These are phyloP conservation scores for Brachyalestes nurse DNA, from an alignment of 2,797 vertebrate genomes.

Conservation along the genomic window DNA sequence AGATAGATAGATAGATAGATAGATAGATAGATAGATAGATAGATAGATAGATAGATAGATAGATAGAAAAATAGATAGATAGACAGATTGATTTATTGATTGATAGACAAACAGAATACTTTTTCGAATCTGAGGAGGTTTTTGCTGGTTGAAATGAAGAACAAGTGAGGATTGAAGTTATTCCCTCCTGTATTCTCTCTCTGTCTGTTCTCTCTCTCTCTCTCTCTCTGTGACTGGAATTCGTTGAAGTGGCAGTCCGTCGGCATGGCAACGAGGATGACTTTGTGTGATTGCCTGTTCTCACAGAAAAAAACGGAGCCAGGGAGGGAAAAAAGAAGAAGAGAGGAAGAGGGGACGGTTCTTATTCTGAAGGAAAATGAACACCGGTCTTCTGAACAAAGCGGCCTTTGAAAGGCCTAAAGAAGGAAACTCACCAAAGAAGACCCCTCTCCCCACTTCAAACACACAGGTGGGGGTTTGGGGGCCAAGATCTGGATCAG, in stretches of 20 bases:
- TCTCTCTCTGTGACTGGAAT: conserved; percentile 37
- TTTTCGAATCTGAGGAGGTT: neutral
- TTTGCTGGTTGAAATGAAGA: neutral
- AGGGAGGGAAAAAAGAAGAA: neutral
- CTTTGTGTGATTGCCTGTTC: conserved; percentile 51
- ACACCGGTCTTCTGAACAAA: conserved; percentile 22
- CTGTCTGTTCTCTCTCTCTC: conserved; percentile 2
- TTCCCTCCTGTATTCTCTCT: conserved; percentile 5
- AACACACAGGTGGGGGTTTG: neutral
- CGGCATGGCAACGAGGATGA: conserved; percentile 41
- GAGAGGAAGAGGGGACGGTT: conserved; percentile 1
- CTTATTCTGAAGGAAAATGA: conserved; percentile 18
- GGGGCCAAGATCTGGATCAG: neutral
- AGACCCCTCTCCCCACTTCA: neutral
- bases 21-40: too few species aligned
- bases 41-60: too few species aligned
- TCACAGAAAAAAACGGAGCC: conserved; percentile 9
- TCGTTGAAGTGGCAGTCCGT: conserved; percentile 33
- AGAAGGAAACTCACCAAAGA: neutral
- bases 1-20: too few species aligned
- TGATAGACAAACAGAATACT: too few species aligned
- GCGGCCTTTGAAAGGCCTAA: conserved; percentile 4
- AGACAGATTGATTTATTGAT: too few species aligned
- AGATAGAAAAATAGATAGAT: too few species aligned
- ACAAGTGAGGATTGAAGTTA: neutral